A percentile compares a stretch with the other conserved stretches of the same genome.
Evolutionary conservation across 1,140 invertebrate species (phyloP).

Genomic region (Conus ventricosus): DNA sequence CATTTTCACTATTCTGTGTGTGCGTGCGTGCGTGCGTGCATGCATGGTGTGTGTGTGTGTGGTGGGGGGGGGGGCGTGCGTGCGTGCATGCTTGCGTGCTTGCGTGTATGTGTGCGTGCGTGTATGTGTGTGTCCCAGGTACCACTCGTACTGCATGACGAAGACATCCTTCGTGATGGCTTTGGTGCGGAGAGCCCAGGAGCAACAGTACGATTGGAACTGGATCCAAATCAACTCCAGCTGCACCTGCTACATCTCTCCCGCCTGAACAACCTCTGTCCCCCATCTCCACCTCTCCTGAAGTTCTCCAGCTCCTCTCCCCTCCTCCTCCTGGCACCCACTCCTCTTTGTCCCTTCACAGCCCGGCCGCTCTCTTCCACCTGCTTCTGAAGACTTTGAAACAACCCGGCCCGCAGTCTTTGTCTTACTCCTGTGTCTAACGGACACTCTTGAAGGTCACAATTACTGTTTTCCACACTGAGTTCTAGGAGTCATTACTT

Average conservation of each 20-base stretch:
- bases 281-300: too few species aligned
- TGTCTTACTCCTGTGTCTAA: too few species aligned
- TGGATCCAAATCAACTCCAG: constrained; percentile 61
- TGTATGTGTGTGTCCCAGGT: constrained; percentile 44
- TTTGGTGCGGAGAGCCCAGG: constrained; percentile 38
- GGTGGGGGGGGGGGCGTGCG: not conserved
- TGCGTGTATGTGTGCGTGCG: not conserved
- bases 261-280: not conserved
- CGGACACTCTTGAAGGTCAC: too few species aligned
- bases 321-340: too few species aligned
- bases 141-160: constrained; percentile 54
- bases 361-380: too few species aligned
- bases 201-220: constrained; percentile 57
- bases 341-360: too few species aligned
- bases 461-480: too few species aligned
- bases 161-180: constrained; percentile 63
- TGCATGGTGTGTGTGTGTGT: not conserved
- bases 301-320: too few species aligned
- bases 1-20: too few species aligned
- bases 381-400: too few species aligned
- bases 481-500: too few species aligned
- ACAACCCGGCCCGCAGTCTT: too few species aligned
- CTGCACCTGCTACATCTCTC: constrained; percentile 59
- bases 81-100: not conserved
- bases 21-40: not conserved